phyloP scores from a whole-genome alignment of 2,797 vertebrate species.

The Dipus sagitta region DNA sequence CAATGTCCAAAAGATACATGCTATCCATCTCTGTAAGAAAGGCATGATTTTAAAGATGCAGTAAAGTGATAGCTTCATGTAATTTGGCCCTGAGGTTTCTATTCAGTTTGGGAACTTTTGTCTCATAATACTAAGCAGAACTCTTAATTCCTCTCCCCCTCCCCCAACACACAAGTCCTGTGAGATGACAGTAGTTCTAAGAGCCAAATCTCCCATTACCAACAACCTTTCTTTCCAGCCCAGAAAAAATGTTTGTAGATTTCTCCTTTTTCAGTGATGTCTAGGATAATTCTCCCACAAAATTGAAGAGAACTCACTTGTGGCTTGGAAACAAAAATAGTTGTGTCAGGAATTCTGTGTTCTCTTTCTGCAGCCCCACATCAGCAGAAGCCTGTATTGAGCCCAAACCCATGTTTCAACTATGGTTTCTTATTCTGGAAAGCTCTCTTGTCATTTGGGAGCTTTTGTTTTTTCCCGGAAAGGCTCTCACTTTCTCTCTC shows the following conservation, averaged over 20 bases:
- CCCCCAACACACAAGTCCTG: background rate
- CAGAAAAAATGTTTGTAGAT: slow-evolving; percentile 58
- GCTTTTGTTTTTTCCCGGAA: background rate
- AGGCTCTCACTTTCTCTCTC: slow-evolving; percentile 57
- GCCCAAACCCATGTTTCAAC: slow-evolving; percentile 42
- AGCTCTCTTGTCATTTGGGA: slow-evolving; percentile 55
- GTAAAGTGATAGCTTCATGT: slow-evolving; percentile 26
- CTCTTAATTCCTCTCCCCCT: background rate
- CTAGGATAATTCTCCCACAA: slow-evolving; percentile 55
- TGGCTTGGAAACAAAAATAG: slow-evolving; percentile 66
- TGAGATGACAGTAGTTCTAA: slow-evolving; percentile 26
- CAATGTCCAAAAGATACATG: slow-evolving; percentile 25
- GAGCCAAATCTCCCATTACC: slow-evolving; percentile 40
- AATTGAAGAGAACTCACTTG: slow-evolving; percentile 19
- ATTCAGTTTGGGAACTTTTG: background rate
- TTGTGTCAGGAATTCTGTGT: slow-evolving; percentile 67
- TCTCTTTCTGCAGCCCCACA: slow-evolving; percentile 60
- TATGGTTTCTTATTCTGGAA: slow-evolving; percentile 62
- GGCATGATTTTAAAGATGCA: slow-evolving; percentile 63
- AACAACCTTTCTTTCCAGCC: slow-evolving; percentile 28
- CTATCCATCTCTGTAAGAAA: slow-evolving; percentile 26
- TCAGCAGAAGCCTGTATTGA: slow-evolving; percentile 45
- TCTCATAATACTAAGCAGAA: slow-evolving; percentile 22
- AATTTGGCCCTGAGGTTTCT: slow-evolving; percentile 9
- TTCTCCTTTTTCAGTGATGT: slow-evolving; percentile 60